These are phyloP conservation scores for Gymnopithys bicolor DNA, from an alignment of 2,797 vertebrate species.

Conservation along the genomic window DNA sequence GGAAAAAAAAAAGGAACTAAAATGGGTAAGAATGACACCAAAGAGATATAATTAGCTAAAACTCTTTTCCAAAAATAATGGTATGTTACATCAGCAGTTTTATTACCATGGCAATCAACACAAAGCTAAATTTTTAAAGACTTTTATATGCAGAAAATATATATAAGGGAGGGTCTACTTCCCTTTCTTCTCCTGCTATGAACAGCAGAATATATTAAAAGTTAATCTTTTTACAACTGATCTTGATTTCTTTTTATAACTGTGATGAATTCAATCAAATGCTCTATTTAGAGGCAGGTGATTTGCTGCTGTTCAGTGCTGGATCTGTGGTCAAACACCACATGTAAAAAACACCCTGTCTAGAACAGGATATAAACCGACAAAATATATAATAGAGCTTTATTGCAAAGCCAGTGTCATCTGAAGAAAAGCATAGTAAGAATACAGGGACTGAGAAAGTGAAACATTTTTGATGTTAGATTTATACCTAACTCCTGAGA, in stretches of 20 bases:
- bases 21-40: not conserved
- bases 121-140: not conserved
- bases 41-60: conserved; percentile 13
- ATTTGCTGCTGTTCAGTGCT: not conserved
- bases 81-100: not conserved
- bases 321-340: not conserved
- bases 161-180: not conserved
- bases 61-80: not conserved
- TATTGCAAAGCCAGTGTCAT: not conserved
- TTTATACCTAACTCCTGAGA: not conserved
- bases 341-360: not conserved
- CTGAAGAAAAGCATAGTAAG: not conserved
- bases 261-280: not conserved
- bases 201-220: not conserved
- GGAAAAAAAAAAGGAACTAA: not conserved
- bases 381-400: not conserved
- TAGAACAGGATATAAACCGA: not conserved
- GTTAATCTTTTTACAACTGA: not conserved
- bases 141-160: not conserved
- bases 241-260: not conserved
- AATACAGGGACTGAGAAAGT: not conserved
- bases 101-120: conserved; percentile 11
- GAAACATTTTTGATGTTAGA: not conserved
- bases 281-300: not conserved
- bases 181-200: rapidly evolving